These are phyloP conservation scores for Cyanistes caeruleus DNA, from an alignment of 2,113 vertebrate species.

Conservation along the genomic window DNA sequence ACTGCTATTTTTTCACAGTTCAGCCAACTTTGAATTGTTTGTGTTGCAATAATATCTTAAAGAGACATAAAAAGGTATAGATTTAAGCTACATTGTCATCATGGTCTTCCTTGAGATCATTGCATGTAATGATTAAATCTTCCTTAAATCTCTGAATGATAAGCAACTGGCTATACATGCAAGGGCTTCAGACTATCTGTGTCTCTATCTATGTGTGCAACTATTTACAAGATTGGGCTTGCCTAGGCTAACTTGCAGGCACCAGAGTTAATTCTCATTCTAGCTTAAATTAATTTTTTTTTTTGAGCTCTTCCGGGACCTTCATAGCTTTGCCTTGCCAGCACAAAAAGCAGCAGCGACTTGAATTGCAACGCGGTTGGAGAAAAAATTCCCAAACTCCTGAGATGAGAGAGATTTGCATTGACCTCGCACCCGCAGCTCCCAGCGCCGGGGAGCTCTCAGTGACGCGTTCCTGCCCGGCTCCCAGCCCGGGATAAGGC, in stretches of 20 bases:
- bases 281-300: background rate
- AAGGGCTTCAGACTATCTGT: background rate
- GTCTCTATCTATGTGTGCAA: background rate
- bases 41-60: background rate
- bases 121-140: background rate
- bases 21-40: background rate
- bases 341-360: background rate
- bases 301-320: fast-evolving
- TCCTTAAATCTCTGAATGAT: background rate
- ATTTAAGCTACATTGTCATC: background rate
- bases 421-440: background rate
- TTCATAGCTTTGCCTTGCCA: background rate
- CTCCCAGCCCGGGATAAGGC: background rate
- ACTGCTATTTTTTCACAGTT: background rate
- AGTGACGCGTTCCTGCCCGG: fast-evolving
- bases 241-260: background rate
- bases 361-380: background rate
- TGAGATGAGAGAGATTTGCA: background rate
- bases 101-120: background rate
- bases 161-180: background rate
- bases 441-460: background rate
- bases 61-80: background rate
- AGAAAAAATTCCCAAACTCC: background rate
- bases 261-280: background rate
- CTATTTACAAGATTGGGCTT: background rate